These are phyloP conservation scores for Gymnothorax javanicus DNA, from an alignment of 2,797 vertebrate genomes.

Conservation along the genomic window DNA sequence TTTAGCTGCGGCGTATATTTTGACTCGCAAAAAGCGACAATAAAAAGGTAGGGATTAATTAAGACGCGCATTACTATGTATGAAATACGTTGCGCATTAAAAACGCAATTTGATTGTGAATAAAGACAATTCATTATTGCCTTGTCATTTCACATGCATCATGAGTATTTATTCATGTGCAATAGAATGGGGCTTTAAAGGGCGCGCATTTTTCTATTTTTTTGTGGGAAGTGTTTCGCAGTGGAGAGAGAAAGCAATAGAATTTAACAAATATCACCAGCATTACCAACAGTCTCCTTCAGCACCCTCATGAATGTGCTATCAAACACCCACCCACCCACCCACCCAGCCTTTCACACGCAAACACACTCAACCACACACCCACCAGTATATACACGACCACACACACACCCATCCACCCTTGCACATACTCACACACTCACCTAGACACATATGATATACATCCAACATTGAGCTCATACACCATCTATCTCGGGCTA, in stretches of 20 bases:
- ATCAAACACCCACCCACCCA: background rate
- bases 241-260: background rate
- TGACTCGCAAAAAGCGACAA: background rate
- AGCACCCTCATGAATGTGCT: background rate
- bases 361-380: background rate
- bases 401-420: background rate
- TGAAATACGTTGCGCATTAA: background rate
- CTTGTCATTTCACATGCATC: background rate
- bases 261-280: background rate
- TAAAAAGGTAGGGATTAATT: background rate
- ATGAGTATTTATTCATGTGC: background rate
- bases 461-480: background rate
- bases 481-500: background rate
- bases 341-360: background rate
- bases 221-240: background rate
- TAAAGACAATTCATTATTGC: background rate
- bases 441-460: conserved; percentile 10
- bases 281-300: background rate
- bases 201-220: background rate
- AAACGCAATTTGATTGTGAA: background rate
- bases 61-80: background rate
- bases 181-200: background rate
- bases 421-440: background rate
- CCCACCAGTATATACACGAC: background rate
- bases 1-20: background rate